Evolutionary conservation across 2,797 vertebrate species (phyloP).

Genomic region (Lycodopsis pacificus): DNA sequence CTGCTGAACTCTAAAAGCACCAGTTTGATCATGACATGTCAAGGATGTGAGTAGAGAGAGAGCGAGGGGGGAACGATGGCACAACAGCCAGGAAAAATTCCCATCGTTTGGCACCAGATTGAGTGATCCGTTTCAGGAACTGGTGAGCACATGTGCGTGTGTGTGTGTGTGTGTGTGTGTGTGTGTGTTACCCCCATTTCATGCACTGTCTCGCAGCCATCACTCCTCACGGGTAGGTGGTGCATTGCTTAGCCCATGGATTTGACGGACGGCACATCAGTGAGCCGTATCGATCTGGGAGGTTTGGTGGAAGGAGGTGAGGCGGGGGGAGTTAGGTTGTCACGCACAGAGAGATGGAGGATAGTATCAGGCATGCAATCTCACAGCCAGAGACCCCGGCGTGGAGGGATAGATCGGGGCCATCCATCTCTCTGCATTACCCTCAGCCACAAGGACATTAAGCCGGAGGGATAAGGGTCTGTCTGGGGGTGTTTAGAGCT

Average conservation of each 20-base stretch:
- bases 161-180: slow-evolving; percentile 34
- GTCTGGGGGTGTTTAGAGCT: slow-evolving; percentile 83
- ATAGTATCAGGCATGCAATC: slow-evolving; percentile 85
- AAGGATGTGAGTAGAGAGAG: slow-evolving; percentile 69
- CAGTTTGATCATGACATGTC: slow-evolving; percentile 81
- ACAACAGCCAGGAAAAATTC: slow-evolving; percentile 58
- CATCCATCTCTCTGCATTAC: slow-evolving; percentile 85
- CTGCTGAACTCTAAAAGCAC: slow-evolving; percentile 78
- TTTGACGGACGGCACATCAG: slow-evolving; percentile 82
- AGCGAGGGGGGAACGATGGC: slow-evolving; percentile 60
- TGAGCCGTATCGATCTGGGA: slow-evolving; percentile 80
- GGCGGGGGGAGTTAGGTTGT: slow-evolving; percentile 69
- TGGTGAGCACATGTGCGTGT: slow-evolving; percentile 39
- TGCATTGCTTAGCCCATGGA: slow-evolving; percentile 75
- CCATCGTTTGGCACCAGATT: slow-evolving; percentile 72
- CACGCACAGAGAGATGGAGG: slow-evolving; percentile 82
- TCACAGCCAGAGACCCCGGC: slow-evolving; percentile 76
- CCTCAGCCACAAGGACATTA: slow-evolving; percentile 84
- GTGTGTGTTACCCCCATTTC: slow-evolving; percentile 61
- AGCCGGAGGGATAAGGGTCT: slow-evolving; percentile 83
- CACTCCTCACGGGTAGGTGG: slow-evolving; percentile 70
- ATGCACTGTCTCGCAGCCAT: slow-evolving; percentile 74
- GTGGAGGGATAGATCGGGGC: slow-evolving; percentile 76
- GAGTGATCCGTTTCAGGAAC: slow-evolving; percentile 73
- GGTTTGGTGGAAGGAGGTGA: slow-evolving; percentile 40